Base-by-base conservation (phyloP, 2,113 vertebrate species). In the Channa argus region DNA sequence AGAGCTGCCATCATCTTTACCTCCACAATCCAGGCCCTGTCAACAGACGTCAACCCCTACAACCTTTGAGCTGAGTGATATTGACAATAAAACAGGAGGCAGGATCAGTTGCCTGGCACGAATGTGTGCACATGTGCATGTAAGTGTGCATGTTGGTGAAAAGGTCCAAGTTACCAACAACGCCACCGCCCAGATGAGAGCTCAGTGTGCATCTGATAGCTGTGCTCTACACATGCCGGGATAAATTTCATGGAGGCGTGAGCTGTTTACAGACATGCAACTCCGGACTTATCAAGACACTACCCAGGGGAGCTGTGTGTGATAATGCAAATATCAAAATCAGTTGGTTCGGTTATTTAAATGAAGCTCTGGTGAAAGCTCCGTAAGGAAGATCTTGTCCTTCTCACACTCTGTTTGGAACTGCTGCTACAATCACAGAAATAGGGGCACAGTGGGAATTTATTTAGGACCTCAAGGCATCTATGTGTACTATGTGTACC, bases 81-180 rank as follows among this genome's bases (percentile, higher is more conserved):
- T 90, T 89, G 89, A 91, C 87, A 88, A 90, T 88, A 89, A 91
- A 89, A 85, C 79, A 81, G 79, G 81, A 83, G 79, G 83, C 46
- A 66, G 79, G 85, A 89, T 85, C 83, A 82, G 79, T 34, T 3
- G 74, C 82, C 64, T 24, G 58, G 59, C 43, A 1, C 46, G 54
- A 71, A 79, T 68, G 79, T 76, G 80, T 77, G 81, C 74, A 62
- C 78, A 78, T 79, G 70, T 77, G 68, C 55, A 46, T 79, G 80
- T 66, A 79, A 37, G 43, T 80, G 71, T 65, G 74, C 4, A 33
- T 36, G 72, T 12, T 60, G 67, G 72, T 61, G 54, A 75, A 81
- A 85, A 76, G 62, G 53, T 79, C 63, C 74, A 63, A 7, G 54
- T 47, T 77, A 64, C 36, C 38, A 65, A 33, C 65, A 66, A 43